Evolutionary conservation across 2,888 invertebrate species (phyloP).

Genomic region (Scaptomyza polygonia): DNA sequence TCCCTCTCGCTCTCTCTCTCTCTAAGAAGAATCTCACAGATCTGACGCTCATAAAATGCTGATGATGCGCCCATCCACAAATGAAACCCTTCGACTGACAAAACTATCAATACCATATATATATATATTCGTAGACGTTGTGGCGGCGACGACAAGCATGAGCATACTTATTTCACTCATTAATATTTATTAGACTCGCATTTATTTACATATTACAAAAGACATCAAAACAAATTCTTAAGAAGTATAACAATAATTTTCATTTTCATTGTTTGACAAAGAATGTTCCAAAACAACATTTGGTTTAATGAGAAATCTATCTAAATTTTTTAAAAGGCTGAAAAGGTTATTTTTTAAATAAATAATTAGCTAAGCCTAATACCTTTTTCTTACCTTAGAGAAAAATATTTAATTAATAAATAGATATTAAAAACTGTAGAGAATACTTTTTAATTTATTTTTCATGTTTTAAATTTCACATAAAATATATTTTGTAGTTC

Average conservation of each 20-base stretch:
- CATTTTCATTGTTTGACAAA: conserved; percentile 29
- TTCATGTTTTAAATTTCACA: too few species aligned
- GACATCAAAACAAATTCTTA: conserved; percentile 28
- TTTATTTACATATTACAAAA: conserved; percentile 52
- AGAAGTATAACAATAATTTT: not conserved
- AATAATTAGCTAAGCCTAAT: too few species aligned
- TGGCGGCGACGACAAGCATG: conserved; percentile 70
- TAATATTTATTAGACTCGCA: conserved; percentile 50
- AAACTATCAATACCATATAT: conserved; percentile 26
- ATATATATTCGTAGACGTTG: conserved; percentile 46
- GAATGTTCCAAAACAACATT: conserved; percentile 13
- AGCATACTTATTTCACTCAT: conserved; percentile 52
- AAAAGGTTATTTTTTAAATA: too few species aligned
- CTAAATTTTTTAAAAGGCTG: not conserved
- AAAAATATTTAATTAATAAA: too few species aligned
- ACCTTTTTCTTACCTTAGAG: too few species aligned
- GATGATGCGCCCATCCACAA: conserved; percentile 7
- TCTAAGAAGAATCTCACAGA: conserved; percentile 29
- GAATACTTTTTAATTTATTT: too few species aligned
- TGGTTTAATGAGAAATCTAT: conserved; percentile 3
- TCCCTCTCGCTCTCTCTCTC: conserved; percentile 37
- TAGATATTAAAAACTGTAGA: too few species aligned
- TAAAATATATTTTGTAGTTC: too few species aligned
- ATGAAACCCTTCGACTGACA: conserved; percentile 19
- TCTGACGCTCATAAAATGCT: conserved; percentile 49